Evolutionary conservation across 2,113 vertebrate genomes (phyloP).

Genomic region (Vulpes vulpes): DNA sequence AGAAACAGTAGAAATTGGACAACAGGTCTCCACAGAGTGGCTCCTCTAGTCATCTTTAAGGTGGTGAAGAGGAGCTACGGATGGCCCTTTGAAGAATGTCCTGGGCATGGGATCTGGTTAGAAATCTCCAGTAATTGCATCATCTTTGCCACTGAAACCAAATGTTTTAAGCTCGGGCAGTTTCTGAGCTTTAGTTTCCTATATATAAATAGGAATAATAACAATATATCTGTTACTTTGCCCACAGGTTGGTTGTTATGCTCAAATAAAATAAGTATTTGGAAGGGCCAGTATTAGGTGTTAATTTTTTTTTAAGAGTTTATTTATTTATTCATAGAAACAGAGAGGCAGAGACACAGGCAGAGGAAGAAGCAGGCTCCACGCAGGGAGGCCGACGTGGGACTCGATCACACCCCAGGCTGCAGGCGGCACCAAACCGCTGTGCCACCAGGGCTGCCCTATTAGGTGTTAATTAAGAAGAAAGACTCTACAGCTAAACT

Average conservation of each 20-base stretch:
- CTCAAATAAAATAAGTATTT: neutral
- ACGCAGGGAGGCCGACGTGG: too few species aligned
- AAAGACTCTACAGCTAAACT: neutral
- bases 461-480: neutral
- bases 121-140: neutral
- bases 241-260: neutral
- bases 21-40: neutral
- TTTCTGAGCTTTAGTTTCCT: conserved; percentile 19
- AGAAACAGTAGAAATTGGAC: neutral
- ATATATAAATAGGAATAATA: neutral
- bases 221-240: neutral
- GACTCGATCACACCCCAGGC: too few species aligned
- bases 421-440: too few species aligned
- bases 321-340: too few species aligned
- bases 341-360: too few species aligned
- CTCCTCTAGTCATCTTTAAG: neutral
- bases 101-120: neutral
- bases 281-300: neutral
- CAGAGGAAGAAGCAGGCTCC: too few species aligned
- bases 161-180: neutral
- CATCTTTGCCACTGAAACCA: neutral
- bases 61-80: neutral
- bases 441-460: too few species aligned
- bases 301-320: too few species aligned
- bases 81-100: neutral